Evolutionary conservation across 1,140 invertebrate genomes (phyloP), one percentile per base, ranked within the genome.

Genomic region (Sycophila sp.): DNA sequence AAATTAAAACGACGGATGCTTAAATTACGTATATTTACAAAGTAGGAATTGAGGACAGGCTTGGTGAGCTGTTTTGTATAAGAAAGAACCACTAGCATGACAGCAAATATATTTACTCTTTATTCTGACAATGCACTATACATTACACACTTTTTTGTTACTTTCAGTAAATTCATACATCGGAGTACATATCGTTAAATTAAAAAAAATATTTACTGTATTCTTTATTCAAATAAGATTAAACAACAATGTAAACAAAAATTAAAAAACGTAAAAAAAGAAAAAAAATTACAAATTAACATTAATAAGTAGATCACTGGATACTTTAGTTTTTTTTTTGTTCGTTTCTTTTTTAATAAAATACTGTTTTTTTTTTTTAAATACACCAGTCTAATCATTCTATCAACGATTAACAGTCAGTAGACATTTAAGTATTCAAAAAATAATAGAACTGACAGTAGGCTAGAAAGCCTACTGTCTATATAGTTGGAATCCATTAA

Each of bases 31-130:
- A 34, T 65, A 34, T 73, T 56, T 42, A 59, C 2, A 51, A 63
- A 73, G 49, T 11, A 36, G 66, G 69, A 67, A 69, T 47, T 70
- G n/a, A 72, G 74, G 73, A 78, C 53, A 75, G 51, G 40, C 26
- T 75, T 70, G 67, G 68, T 64, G 49, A 26, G 30, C 38, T 64
- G 62, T 13, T 28, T 30, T 51, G 11, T n/a, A n/a, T n/a, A 76
- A 76, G 72, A 76, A 75, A 75, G n/a, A n/a, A n/a, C 75, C 40
- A 65, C 53, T 73, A 65, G 74, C 69, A 76, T 80, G 69, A 74
- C 77, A 81, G 72, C 74, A 77, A 80, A 83, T 77, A 84, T 55
- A 80, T n/a, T n/a, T n/a, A 79, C 80, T 78, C 65, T 85, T 85
- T 85, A 85, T 86, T 85, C 47, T 77, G 55, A 74, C 75, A 77